Evolutionary conservation across 2,888 invertebrate genomes (phyloP), one percentile per base, ranked within the genome.

Genomic region (Ganaspis brasiliensis): DNA sequence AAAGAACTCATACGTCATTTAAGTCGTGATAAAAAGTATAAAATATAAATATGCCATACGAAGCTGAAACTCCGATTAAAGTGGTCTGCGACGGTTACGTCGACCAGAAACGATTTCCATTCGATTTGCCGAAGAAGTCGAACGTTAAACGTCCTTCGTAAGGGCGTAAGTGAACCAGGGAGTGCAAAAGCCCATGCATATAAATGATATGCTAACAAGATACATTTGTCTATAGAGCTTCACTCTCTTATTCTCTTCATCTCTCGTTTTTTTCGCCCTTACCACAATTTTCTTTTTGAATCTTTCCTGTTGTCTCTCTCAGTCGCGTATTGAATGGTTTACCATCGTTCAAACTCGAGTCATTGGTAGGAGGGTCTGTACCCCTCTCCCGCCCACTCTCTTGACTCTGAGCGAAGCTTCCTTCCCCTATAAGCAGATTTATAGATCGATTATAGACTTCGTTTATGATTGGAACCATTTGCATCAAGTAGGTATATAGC

Each of bases 181-280:
- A 85, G 86, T 84, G 86, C 87, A 88, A 88, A 90, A 90, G 88
- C 88, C 89, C 90, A 91, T 91, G 91, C 91, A 91, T 91, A 91
- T 89, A 91, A 91, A 91, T 91, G 88, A 88, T 90, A 91, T 91
- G 91, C 91, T 90, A 91, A 91, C 89, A 90, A 91, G 90, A 87
- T 91, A 90, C 91, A 90, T 90, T 91, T 90, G 90, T 91, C 90
- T 89, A 91, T 87, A 88, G 87, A 84, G 85, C 86, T 89, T 87
- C 84, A 79, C 71, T 79, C 78, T 81, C 77, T 75, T 77, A 76
- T 76, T 72, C 79, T 73, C 75, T 81, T 72, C 79, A 73, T 81
- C 81, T 75, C 78, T 35, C 79, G 74, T 79, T 75, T 67, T 79
- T 74, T 75, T 73, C 70, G 77, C 76, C 56, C 74, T 71, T 61